These are phyloP conservation scores for Aleiodes sp. DNA, from an alignment of 1,140 invertebrate genomes.

Conservation along the genomic window DNA sequence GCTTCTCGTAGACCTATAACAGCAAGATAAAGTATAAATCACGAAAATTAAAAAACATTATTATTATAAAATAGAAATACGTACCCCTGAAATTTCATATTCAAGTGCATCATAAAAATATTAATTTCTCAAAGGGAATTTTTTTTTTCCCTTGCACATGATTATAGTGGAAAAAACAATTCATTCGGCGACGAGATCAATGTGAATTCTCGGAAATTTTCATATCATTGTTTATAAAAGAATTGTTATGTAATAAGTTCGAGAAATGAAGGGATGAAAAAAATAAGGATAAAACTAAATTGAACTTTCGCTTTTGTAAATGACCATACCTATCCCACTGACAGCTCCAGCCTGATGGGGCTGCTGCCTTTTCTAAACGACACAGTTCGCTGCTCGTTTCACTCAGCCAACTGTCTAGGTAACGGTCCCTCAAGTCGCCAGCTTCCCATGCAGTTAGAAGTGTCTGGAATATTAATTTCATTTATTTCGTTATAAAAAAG, in stretches of 20 bases:
- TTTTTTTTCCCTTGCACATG: not conserved
- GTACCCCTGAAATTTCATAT: not conserved
- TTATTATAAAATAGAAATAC: not conserved
- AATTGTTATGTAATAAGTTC: not conserved
- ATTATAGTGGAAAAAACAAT: too few relatives aligned
- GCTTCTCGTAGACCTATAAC: slow-evolving; percentile 54
- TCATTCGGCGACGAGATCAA: not conserved
- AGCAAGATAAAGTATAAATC: slow-evolving; percentile 59
- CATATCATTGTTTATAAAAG: not conserved
- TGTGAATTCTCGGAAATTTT: not conserved
- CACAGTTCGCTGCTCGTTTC: slow-evolving; percentile 69
- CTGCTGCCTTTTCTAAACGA: slow-evolving; percentile 71
- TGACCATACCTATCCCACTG: slow-evolving; percentile 79
- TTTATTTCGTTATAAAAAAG: slow-evolving; percentile 25
- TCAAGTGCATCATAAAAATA: not conserved
- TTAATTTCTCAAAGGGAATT: not conserved
- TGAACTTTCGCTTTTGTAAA: not conserved
- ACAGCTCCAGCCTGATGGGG: slow-evolving; percentile 76
- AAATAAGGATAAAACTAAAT: not conserved
- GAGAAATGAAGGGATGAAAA: too few relatives aligned
- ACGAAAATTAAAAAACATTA: slow-evolving; percentile 43
- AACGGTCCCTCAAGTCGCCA: slow-evolving; percentile 69
- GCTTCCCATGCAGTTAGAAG: slow-evolving; percentile 71
- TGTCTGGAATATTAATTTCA: slow-evolving; percentile 65
- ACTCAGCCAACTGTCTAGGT: slow-evolving; percentile 71